Evolutionary conservation across 2,113 vertebrate genomes (phyloP).

Genomic region (Oreochromis tanganicae): DNA sequence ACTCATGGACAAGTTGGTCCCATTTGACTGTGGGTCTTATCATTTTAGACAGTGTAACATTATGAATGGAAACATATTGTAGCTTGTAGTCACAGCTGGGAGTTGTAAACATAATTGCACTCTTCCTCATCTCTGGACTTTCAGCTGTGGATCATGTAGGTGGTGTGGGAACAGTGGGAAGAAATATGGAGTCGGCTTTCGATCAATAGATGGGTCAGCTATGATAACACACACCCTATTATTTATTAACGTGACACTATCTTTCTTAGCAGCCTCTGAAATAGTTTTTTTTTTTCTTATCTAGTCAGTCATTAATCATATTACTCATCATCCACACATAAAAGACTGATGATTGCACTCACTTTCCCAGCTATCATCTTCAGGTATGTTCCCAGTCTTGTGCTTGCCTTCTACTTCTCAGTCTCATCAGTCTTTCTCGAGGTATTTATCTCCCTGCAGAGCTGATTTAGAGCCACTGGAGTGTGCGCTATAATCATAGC

Average conservation of each 20-base stretch:
- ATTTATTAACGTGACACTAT: slow-evolving; percentile 1
- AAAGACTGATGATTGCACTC: background rate
- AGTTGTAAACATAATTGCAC: background rate
- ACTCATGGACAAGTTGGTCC: background rate
- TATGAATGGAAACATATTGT: background rate
- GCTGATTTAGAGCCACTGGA: slow-evolving; percentile 18
- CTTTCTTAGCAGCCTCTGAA: background rate
- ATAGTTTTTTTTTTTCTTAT: background rate
- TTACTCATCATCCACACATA: background rate
- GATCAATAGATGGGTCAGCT: background rate
- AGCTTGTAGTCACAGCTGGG: background rate
- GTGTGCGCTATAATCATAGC: slow-evolving; percentile 30
- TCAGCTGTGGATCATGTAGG: background rate
- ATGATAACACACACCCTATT: background rate
- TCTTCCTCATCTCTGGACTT: background rate
- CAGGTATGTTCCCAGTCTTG: background rate
- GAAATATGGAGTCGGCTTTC: background rate
- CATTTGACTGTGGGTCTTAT: background rate
- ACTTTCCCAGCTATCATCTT: background rate
- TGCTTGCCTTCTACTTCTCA: background rate
- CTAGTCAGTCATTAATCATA: slow-evolving; percentile 5
- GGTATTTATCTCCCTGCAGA: slow-evolving; percentile 9
- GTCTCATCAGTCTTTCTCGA: background rate
- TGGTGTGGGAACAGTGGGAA: background rate
- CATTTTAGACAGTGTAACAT: background rate